Evolutionary conservation across 2,888 invertebrate genomes (phyloP).

Genomic region (Agriopis marginaria): DNA sequence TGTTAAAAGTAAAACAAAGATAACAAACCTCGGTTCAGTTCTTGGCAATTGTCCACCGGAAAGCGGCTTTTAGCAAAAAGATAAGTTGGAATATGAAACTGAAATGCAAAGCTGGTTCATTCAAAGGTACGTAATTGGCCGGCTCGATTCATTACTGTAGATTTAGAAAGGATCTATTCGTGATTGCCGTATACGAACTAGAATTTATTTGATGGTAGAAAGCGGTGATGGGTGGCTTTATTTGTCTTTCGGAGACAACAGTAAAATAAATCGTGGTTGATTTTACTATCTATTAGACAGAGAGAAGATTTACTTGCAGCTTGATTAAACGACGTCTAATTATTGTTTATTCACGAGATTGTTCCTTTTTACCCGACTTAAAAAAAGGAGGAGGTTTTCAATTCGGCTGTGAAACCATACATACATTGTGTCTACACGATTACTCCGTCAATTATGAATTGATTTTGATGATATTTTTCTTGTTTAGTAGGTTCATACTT

Average conservation of each 20-base stretch:
- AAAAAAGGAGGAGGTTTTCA: no score
- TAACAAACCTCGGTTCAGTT: constrained; percentile 67
- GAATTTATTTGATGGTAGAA: constrained; percentile 33
- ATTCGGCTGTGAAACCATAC: no score
- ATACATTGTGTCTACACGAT: no score
- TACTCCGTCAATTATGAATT: no score
- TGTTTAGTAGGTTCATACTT: no score
- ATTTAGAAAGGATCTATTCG: constrained; percentile 42
- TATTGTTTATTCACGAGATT: not conserved
- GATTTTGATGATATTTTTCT: no score
- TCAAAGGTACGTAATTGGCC: constrained; percentile 73
- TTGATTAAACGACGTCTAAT: not conserved
- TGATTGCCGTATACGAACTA: constrained; percentile 35
- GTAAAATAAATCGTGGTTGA: constrained; percentile 36
- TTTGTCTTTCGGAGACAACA: constrained; percentile 33
- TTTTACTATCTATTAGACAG: constrained; percentile 32
- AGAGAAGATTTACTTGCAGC: not conserved
- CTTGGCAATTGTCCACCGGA: constrained; percentile 86
- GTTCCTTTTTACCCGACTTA: no score
- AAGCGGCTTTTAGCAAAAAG: constrained; percentile 80
- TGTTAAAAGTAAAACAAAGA: constrained; percentile 53
- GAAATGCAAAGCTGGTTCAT: constrained; percentile 80
- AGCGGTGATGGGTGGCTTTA: constrained; percentile 35
- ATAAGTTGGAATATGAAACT: constrained; percentile 71
- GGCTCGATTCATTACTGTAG: constrained; percentile 51